Evolutionary conservation across 2,113 vertebrate species (phyloP).

Genomic region (Crotalus tigris): DNA sequence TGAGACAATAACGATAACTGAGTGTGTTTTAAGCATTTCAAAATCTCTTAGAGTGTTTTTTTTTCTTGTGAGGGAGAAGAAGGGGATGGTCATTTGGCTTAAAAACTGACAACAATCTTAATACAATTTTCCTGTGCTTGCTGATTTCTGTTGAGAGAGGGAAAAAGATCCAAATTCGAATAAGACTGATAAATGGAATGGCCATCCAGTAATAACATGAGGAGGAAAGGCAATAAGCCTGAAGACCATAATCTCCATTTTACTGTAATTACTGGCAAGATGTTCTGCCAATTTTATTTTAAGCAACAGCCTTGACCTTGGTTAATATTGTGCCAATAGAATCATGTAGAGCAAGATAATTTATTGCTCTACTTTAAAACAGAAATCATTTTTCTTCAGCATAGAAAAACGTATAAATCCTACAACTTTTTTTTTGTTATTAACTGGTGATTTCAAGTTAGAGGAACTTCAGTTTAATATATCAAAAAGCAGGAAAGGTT

Average conservation of each 20-base stretch:
- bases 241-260: background rate
- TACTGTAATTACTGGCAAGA: background rate
- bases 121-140: background rate
- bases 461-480: background rate
- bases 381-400: background rate
- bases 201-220: background rate
- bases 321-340: background rate
- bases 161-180: background rate
- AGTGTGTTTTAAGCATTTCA: background rate
- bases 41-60: background rate
- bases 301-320: background rate
- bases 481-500: background rate
- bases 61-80: background rate
- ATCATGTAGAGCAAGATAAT: background rate
- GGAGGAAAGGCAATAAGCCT: background rate
- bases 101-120: background rate
- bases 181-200: background rate
- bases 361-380: background rate
- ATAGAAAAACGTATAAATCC: background rate
- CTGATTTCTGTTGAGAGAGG: background rate
- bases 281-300: conserved; percentile 1
- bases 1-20: background rate
- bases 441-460: background rate
- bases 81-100: background rate
- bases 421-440: background rate